Conservation (phyloP, 2,888 invertebrate genomes). For the Agrotis clavis region DNA sequence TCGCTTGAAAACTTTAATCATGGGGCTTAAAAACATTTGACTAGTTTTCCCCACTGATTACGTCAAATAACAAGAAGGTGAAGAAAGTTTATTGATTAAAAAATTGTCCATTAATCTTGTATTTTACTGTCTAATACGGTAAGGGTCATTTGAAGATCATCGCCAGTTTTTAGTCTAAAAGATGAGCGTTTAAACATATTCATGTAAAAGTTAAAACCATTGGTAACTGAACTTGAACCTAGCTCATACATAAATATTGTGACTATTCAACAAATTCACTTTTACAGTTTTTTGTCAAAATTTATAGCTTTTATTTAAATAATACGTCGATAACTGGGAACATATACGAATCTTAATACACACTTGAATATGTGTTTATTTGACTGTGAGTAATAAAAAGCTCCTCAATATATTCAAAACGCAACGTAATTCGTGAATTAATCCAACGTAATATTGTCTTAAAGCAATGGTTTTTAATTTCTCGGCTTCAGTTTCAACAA, state of each 20-base stretch:
- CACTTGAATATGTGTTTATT: constrained; percentile 68
- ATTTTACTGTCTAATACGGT: background rate
- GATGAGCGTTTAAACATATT: constrained; percentile 40
- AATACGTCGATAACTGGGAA: constrained; percentile 55
- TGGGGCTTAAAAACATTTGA: background rate
- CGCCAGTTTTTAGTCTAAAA: constrained; percentile 27
- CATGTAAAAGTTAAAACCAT: constrained; percentile 38
- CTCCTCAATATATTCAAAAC: constrained; percentile 58
- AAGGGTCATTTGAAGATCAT: constrained; percentile 25
- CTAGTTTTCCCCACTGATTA: background rate
- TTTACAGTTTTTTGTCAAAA: constrained; percentile 64
- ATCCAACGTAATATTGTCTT: constrained; percentile 58
- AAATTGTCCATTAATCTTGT: background rate
- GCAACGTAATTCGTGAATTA: constrained; percentile 47
- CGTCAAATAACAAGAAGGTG: background rate
- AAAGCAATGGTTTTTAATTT: constrained; percentile 70
- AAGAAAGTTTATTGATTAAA: background rate
- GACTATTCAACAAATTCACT: constrained; percentile 59
- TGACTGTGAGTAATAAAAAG: constrained; percentile 58
- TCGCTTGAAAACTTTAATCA: too few relatives aligned
- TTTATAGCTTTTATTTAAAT: constrained; percentile 66
- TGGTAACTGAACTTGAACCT: constrained; percentile 42
- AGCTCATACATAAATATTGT: constrained; percentile 64
- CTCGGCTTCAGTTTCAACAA: constrained; percentile 73
- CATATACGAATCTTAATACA: constrained; percentile 56